These are phyloP conservation scores for Cettia cetti DNA, from an alignment of 2,113 vertebrate species.

Conservation along the genomic window DNA sequence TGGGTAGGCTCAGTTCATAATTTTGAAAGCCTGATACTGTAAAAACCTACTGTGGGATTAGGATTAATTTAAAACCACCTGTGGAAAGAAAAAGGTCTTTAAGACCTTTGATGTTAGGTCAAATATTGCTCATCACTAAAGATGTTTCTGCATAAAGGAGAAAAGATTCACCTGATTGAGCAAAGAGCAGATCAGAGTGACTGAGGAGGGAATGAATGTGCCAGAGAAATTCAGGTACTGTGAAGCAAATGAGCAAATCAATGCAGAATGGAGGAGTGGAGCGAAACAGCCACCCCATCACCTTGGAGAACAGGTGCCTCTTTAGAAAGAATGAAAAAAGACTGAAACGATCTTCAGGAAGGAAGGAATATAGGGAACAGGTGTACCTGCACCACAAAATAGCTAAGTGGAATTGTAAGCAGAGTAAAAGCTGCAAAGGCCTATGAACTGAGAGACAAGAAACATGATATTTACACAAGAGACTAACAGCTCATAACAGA, in stretches of 20 bases:
- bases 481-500: neutral
- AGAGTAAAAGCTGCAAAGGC: neutral
- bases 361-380: neutral
- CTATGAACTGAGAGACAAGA: neutral
- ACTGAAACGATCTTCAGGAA: neutral
- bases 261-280: neutral
- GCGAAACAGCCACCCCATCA: neutral
- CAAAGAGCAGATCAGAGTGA: neutral
- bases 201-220: neutral
- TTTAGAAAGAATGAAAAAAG: constrained; percentile 13
- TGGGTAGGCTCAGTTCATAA: neutral
- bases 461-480: neutral
- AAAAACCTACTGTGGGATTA: neutral
- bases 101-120: neutral
- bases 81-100: neutral
- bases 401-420: neutral
- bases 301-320: constrained; percentile 1
- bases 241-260: neutral
- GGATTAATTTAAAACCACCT: neutral
- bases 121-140: neutral
- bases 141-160: neutral
- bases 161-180: neutral
- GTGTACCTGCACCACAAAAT: neutral
- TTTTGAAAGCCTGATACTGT: neutral
- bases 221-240: neutral